Evolutionary conservation across 2,797 vertebrate genomes (phyloP), one percentile per base, ranked within the genome.

Genomic region (Rhyacichthys aspro): DNA sequence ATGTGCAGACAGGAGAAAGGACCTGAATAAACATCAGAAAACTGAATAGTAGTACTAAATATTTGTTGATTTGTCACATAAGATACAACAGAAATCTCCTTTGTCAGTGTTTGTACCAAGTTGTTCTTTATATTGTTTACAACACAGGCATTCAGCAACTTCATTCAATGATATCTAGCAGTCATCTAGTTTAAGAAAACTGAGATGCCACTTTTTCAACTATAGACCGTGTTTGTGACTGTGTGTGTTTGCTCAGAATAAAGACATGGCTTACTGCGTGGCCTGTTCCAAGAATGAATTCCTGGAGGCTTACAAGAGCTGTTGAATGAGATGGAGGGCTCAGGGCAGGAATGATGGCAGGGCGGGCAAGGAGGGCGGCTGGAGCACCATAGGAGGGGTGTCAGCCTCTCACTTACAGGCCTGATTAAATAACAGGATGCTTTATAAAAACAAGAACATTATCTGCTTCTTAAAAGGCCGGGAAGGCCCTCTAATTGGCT

Each of bases 351-450:
- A 87, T 87, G 82, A 82, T 86, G 67, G 80, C 79, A 64, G 74
- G 57, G 67, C 45, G 55, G 59, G 49, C 8, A 48, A 11, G 55
- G 49, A 74, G 60, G 72, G 67, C 54, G 76, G 73, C 82, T 74
- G 66, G 61, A 54, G 41, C 81, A 46, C 70, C 67, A 63, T 73
- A 78, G 77, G 82, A 83, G 70, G 84, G 79, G 76, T 81, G 87
- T 84, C 67, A 63, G 68, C 74, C 82, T 90, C 86, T 87, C 87
- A 87, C 87, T 91, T 88, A 84, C 84, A 80, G 78, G 74, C 85
- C 81, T 91, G 86, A 90, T 88, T 89, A 90, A 93, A 90, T 90
- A 91, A 89, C 90, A 91, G 88, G 88, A 91, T 89, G 83, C 86
- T 82, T 77, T 90, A 86, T 89, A 82, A 90, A 89, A 90, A 91